A percentile compares a stretch with the other conserved stretches of the same genome.
Evolutionary conservation across 2,888 invertebrate genomes (phyloP).

Genomic region (Volucella zonaria): DNA sequence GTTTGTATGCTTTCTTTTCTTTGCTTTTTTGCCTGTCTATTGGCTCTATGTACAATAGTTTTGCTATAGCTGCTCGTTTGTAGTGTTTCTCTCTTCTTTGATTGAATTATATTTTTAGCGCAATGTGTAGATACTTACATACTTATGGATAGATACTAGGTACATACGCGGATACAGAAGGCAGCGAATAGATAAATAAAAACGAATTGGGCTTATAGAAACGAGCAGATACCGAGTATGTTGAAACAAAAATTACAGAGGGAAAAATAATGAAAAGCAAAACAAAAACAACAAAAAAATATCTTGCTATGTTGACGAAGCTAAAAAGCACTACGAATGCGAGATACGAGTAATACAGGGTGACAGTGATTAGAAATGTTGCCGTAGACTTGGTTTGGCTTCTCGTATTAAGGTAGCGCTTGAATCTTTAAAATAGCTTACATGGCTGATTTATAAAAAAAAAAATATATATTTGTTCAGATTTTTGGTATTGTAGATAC

Average conservation of each 20-base stretch:
- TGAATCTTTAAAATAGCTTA: no score
- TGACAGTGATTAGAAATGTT: not conserved
- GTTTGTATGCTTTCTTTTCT: slow-evolving; percentile 40
- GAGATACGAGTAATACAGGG: slow-evolving; percentile 12
- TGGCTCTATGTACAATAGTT: not conserved
- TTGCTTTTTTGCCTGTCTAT: slow-evolving; percentile 40
- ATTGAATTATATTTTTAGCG: slow-evolving; percentile 73
- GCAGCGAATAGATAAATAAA: slow-evolving; percentile 14
- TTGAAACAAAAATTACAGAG: slow-evolving; percentile 37
- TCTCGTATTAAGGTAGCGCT: no score
- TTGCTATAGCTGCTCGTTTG: slow-evolving; percentile 32
- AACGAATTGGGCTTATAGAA: slow-evolving; percentile 27
- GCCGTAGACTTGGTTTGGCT: no score
- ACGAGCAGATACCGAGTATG: slow-evolving; percentile 5
- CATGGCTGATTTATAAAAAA: no score
- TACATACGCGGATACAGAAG: slow-evolving; percentile 18
- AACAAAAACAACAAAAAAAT: not conserved
- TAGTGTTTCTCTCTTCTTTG: slow-evolving; percentile 45
- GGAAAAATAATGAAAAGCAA: slow-evolving; percentile 31
- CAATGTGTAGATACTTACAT: slow-evolving; percentile 38
- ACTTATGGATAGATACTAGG: not conserved
- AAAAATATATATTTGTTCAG: no score
- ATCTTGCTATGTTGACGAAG: slow-evolving; percentile 5
- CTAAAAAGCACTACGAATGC: not conserved
- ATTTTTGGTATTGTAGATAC: no score